These are phyloP conservation scores for Crotalus horridus DNA, from an alignment of 2,113 vertebrate species.

Conservation along the genomic window DNA sequence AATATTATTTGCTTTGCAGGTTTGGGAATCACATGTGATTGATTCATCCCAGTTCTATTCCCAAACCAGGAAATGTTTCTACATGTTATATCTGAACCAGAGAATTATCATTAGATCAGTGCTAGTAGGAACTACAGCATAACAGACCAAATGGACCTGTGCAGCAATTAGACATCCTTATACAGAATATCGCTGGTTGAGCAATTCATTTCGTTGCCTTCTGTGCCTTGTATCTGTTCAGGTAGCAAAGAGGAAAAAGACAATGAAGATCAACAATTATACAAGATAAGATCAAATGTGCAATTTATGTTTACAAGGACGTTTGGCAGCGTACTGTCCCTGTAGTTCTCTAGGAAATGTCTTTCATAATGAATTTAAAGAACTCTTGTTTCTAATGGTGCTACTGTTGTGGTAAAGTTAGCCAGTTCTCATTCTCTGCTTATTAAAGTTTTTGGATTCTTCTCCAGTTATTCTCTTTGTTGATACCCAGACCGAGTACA, in stretches of 20 bases:
- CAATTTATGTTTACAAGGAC: background rate
- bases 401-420: background rate
- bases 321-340: background rate
- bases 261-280: background rate
- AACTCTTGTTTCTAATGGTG: background rate
- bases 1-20: background rate
- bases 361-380: background rate
- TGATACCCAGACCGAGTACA: background rate
- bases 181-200: background rate
- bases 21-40: background rate
- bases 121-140: background rate
- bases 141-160: background rate
- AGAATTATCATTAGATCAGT: background rate
- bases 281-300: background rate
- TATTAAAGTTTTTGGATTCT: constrained; percentile 1
- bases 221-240: background rate
- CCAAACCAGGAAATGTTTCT: background rate
- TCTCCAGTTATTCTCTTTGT: background rate
- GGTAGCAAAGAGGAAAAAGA: background rate
- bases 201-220: background rate
- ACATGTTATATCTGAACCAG: background rate
- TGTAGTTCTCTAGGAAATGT: background rate
- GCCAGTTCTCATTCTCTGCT: constrained; percentile 1
- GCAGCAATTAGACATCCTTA: background rate
- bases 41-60: background rate